Evolutionary conservation across 1,140 invertebrate genomes (phyloP), one percentile per base, ranked within the genome.

Genomic region (Drosophila santomea): DNA sequence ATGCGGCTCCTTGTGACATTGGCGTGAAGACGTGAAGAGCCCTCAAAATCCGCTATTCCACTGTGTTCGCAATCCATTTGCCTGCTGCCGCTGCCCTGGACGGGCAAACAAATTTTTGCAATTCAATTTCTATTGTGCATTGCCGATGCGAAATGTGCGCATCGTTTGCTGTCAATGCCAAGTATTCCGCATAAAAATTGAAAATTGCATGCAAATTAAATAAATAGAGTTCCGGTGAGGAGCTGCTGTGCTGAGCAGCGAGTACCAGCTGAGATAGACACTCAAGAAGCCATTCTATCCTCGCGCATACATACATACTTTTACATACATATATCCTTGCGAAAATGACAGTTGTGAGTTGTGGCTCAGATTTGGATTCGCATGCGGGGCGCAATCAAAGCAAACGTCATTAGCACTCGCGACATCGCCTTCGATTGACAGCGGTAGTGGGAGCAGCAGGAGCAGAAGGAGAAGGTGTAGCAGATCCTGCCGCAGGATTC

Each of bases 161-260:
- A 71, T 83, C 84, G 83, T 83, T 86, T 80, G 72, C 78, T 88
- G 83, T 86, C 83, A 89, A 88, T 88, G 80, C 66, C 78, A 76
- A 83, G 83, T 60, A 83, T 88, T 89, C 69, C 67, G 67, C 73
- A 89, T 88, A 89, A 89, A 89, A 89, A 89, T 84, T 78, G 79
- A 89, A 89, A 89, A 89, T 89, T 89, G 80, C 77, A 89, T 89
- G 84, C 84, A 89, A 89, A 89, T 89, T 89, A 89, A 89, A 89
- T 89, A 89, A 84, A 89, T 84, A 89, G 80, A 89, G 80, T 84
- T 79, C 71, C 73, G 41, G 50, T 45, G 38, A 73, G 32, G 32
- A 32, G 32, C 1, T 2, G 20, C 28, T 28, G 28, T 7, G 28
- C 32, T 10, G 32, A 3, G 32, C 54, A 14, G 28, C 23, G 14